Evolutionary conservation across 2,888 invertebrate genomes (phyloP), one percentile per base, ranked within the genome.

Genomic region (Amphipoea lucens): DNA sequence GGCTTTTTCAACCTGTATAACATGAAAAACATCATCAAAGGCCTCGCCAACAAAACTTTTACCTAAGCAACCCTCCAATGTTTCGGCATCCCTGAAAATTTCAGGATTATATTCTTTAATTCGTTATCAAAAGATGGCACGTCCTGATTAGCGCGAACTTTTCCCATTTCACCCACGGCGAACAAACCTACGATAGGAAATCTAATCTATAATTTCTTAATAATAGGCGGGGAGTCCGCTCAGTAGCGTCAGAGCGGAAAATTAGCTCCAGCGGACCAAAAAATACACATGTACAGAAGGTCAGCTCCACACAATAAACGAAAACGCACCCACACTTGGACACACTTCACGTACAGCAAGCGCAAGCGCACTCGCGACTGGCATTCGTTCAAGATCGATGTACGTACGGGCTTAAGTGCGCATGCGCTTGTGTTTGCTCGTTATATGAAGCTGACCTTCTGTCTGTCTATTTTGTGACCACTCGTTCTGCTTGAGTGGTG

Each of bases 151-250:
- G 89, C 62, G 72, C 72, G 42, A 89, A 89, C 85, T 89, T 89
- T 89, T 87, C 87, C 87, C 89, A 89, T 89, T 89, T 88, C 76
- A 84, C 79, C 82, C 87, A 75, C 88, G 66, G 48, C 79, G 82
- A 87, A 80, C 88, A 84, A 83, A 85, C 78, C 83, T 87, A 84
- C 83, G 83, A 89, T 83, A 88, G 87, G 80, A 73, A 86, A 87
- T 88, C 89, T 88, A 89, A 89, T 89, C 89, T 89, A 88, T 88
- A 89, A 89, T 89, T 88, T 87, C 87, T 88, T 87, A 84, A 89
- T 89, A 89, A 88, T 87, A 89, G 85, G 77, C 82, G 79, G 72
- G 69, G 66, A 79, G 80, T 79, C 72, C 67, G 74, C 77, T 70
- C 72, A 66, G 78, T 65, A 70, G 78, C 86, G 83, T 51, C 79